Evolutionary conservation across 2,113 vertebrate genomes (phyloP).

Genomic region (Mesocricetus auratus): DNA sequence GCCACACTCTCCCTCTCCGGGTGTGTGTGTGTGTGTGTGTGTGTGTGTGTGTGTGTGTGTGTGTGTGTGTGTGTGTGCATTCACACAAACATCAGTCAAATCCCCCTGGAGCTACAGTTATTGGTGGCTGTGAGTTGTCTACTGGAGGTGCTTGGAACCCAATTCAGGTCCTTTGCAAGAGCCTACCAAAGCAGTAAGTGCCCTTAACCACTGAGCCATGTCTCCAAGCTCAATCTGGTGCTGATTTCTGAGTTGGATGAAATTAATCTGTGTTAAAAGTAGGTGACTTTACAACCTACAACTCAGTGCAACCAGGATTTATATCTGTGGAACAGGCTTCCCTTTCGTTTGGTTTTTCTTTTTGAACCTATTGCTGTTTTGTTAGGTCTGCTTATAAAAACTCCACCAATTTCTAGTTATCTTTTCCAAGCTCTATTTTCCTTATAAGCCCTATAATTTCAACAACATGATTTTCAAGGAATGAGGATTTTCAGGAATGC

Average conservation of each 20-base stretch:
- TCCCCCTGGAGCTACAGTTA: neutral
- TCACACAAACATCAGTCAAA: neutral
- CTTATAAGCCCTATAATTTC: neutral
- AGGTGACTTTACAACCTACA: neutral
- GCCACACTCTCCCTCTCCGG: neutral
- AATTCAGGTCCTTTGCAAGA: neutral
- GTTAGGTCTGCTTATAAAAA: neutral
- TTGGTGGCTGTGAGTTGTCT: too few species aligned
- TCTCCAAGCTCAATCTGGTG: neutral
- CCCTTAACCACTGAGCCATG: neutral
- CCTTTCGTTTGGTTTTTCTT: neutral
- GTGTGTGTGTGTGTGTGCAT: neutral
- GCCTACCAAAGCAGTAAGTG: neutral
- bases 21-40: too few species aligned
- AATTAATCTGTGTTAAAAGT: slow-evolving; percentile 7
- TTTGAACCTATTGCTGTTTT: neutral
- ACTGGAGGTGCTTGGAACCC: too few species aligned
- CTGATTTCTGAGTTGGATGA: slow-evolving; percentile 4
- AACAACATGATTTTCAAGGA: slow-evolving; percentile 22
- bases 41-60: neutral
- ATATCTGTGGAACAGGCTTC: neutral
- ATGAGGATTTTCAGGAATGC: neutral
- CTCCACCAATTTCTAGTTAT: slow-evolving; percentile 14
- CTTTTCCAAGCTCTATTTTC: neutral
- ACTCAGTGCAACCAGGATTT: neutral